Conservation (phyloP, 2,113 vertebrate species). For the Indicator indicator region DNA sequence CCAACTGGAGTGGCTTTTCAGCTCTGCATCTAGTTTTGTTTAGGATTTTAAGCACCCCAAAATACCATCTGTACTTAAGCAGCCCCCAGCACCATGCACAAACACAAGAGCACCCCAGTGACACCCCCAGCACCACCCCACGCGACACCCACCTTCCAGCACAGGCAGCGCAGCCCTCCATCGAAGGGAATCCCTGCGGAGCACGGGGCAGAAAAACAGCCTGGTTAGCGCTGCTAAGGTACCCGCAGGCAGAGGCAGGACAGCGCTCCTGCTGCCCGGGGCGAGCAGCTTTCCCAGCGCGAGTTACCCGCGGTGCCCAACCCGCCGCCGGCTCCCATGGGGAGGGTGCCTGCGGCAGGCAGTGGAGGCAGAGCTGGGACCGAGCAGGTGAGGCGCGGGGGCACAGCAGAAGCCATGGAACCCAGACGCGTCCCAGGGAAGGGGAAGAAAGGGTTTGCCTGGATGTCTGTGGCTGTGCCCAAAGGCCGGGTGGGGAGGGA, state of each 20-base stretch:
- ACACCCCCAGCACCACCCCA: neutral
- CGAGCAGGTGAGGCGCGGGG: neutral
- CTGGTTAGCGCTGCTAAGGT: neutral
- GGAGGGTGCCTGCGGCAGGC: neutral
- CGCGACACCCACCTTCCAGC: conserved; percentile 91
- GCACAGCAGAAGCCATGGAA: neutral
- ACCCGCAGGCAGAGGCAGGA: neutral
- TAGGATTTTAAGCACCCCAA: neutral
- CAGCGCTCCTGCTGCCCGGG: neutral
- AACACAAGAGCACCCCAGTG: neutral
- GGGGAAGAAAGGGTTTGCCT: neutral
- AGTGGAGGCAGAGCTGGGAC: neutral
- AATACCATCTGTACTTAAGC: accelerated
- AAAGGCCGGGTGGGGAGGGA: neutral
- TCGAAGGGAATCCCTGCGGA: conserved; percentile 93
- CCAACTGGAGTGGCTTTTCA: neutral
- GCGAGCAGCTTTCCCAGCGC: neutral
- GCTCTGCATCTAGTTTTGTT: neutral
- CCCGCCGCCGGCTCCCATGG: neutral
- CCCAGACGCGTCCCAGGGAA: accelerated
- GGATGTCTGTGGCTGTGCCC: neutral
- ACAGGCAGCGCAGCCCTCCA: conserved; percentile 92
- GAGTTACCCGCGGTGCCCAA: neutral
- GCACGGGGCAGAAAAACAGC: conserved; percentile 56
- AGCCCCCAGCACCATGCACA: neutral